Conservation (phyloP, 2,797 vertebrate species). For the Takifugu rubripes region DNA sequence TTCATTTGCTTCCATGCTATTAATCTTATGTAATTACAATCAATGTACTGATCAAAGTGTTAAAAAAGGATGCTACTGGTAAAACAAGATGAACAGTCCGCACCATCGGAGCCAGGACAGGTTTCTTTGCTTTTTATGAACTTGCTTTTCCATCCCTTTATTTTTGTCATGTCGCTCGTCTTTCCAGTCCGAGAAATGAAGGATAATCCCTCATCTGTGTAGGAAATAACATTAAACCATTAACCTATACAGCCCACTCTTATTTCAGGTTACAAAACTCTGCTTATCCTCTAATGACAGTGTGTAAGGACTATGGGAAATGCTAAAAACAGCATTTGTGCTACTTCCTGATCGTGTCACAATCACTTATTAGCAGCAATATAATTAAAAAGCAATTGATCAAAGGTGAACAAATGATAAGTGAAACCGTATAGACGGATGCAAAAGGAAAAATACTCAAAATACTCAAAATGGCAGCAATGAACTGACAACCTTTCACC, state of each 20-base stretch:
- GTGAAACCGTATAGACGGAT: neutral
- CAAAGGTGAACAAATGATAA: neutral
- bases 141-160: conserved; percentile 94
- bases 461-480: too few relatives aligned
- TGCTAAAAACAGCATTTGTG: neutral
- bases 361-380: neutral
- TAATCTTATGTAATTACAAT: conserved; percentile 33
- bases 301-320: too few relatives aligned
- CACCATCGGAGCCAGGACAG: conserved; percentile 62
- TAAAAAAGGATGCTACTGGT: conserved; percentile 11
- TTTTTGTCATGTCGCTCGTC: conserved; percentile 92
- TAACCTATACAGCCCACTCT: neutral
- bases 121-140: conserved; percentile 68
- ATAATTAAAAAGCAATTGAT: neutral
- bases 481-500: too few relatives aligned
- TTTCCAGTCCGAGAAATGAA: conserved; percentile 95
- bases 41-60: conserved; percentile 19
- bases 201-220: conserved; percentile 58
- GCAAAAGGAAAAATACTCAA: too few relatives aligned
- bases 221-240: neutral
- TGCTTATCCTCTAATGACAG: too few relatives aligned
- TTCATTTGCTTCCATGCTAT: conserved; percentile 25
- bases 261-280: neutral
- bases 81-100: conserved; percentile 9
- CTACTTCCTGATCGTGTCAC: neutral